phyloP scores from a whole-genome alignment of 2,888 invertebrate genomes.

The Hydraecia micacea region DNA sequence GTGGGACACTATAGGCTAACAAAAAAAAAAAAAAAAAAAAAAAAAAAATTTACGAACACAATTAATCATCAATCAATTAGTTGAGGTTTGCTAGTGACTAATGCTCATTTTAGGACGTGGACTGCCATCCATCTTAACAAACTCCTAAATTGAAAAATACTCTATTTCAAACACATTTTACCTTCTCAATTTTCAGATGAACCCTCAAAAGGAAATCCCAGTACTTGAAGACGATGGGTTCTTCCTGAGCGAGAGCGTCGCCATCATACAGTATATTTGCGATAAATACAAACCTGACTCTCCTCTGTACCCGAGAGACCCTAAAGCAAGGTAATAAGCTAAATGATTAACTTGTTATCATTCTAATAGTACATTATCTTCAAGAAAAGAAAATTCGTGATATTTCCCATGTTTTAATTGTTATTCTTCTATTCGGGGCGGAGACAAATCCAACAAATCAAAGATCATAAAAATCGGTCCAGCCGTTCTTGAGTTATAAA shows the following conservation, averaged over 20 bases:
- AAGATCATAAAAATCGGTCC: no score
- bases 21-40: no score
- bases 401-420: no score
- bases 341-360: neutral
- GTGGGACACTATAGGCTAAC: no score
- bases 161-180: neutral
- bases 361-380: neutral
- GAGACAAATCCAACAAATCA: no score
- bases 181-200: constrained; percentile 89
- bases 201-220: constrained; percentile 95
- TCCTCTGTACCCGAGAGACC: constrained; percentile 93
- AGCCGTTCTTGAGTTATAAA: no score
- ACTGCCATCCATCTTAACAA: neutral
- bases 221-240: constrained; percentile 95
- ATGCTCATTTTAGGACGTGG: neutral
- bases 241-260: constrained; percentile 93
- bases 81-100: neutral
- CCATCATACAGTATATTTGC: constrained; percentile 93
- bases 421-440: no score
- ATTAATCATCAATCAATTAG: no score
- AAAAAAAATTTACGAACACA: no score
- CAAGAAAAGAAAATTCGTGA: no score
- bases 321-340: constrained; percentile 84
- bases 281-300: constrained; percentile 93
- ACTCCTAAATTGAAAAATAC: neutral